A percentile compares a stretch with the other conserved stretches of the same genome.
phyloP scores from a whole-genome alignment of 2,888 invertebrate species.

The Cordilura impudica region DNA sequence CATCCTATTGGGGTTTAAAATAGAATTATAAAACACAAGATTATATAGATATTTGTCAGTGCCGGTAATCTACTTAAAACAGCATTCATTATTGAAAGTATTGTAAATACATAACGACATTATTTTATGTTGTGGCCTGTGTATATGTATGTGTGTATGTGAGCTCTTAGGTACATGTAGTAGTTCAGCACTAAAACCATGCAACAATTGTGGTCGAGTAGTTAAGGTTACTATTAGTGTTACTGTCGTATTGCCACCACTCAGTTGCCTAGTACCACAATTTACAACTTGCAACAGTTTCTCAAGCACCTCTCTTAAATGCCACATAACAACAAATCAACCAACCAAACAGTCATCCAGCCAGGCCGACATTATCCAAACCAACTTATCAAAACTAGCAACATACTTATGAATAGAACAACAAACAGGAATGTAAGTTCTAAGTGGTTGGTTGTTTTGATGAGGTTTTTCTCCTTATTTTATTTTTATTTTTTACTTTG shows the following conservation, averaged over 20 bases:
- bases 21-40: background rate
- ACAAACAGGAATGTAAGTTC: background rate
- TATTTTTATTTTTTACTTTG: background rate
- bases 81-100: background rate
- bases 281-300: conserved; percentile 44
- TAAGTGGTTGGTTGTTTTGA: conserved; percentile 23
- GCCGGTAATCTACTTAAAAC: background rate
- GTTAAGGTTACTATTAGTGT: background rate
- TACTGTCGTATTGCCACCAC: background rate
- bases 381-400: background rate
- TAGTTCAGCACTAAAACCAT: conserved; percentile 1
- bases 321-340: conserved; percentile 36
- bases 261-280: conserved; percentile 25
- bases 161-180: too few relatives aligned
- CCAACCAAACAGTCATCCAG: conserved; percentile 5
- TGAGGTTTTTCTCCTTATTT: background rate
- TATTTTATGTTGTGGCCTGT: background rate
- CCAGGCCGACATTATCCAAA: background rate
- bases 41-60: background rate
- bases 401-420: background rate
- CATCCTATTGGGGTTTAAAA: background rate
- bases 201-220: conserved; percentile 34
- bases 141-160: background rate
- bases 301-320: conserved; percentile 38
- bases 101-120: background rate